A percentile compares a stretch with the other conserved stretches of the same genome.
phyloP scores from a whole-genome alignment of 2,888 invertebrate species.

The Gerris lacustris region DNA sequence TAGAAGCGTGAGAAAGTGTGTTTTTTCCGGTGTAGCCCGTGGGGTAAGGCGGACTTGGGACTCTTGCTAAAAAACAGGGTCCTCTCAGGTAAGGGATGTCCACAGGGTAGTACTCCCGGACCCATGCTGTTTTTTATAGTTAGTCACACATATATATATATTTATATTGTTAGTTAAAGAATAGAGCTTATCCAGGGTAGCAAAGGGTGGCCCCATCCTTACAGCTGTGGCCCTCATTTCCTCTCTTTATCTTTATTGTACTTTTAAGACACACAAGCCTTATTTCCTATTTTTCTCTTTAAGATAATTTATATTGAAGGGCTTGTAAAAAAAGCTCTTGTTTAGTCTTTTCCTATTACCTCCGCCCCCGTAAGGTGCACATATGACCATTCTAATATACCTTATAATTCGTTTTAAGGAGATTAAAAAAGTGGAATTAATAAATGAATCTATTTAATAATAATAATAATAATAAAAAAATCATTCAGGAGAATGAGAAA shows the following conservation, averaged over 20 bases:
- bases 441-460: no score
- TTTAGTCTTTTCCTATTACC: no score
- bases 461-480: no score
- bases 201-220: constrained; percentile 1
- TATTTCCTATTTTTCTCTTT: background rate
- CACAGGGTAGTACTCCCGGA: background rate
- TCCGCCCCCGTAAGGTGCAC: no score
- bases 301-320: no score
- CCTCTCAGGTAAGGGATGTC: background rate
- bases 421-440: no score
- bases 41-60: background rate
- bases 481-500: no score
- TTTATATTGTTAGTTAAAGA: background rate
- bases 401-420: no score
- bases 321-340: no score
- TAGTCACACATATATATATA: background rate
- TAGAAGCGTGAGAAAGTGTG: constrained; percentile 5
- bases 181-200: background rate
- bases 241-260: background rate
- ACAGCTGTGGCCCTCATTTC: background rate
- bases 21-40: constrained; percentile 5
- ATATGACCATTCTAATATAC: no score
- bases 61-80: background rate
- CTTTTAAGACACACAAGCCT: background rate
- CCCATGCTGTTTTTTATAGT: background rate